Conservation (phyloP, 53 echinoderm and acorn worm genomes). For the Echinarachnius parma region DNA sequence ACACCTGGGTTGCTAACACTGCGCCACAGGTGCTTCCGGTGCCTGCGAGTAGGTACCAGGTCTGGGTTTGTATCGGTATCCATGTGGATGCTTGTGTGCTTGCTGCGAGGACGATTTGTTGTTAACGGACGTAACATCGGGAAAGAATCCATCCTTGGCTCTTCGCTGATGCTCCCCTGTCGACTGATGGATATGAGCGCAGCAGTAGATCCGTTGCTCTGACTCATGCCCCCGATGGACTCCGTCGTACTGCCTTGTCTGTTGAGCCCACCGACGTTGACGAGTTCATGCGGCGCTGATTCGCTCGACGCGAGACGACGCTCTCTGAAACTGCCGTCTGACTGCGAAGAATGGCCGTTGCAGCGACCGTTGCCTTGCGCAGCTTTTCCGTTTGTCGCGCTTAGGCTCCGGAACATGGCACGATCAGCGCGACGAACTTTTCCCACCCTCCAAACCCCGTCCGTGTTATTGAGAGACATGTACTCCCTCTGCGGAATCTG, state of each 20-base stretch:
- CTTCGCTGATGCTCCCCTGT: slow-evolving; percentile 38
- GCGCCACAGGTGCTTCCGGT: slow-evolving; percentile 47
- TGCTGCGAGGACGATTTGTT: neutral
- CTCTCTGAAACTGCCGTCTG: slow-evolving; percentile 34
- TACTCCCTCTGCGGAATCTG: slow-evolving; percentile 89
- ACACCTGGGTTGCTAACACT: slow-evolving; percentile 82
- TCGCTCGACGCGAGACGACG: slow-evolving; percentile 21
- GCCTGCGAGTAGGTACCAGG: slow-evolving; percentile 5
- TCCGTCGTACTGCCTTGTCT: slow-evolving; percentile 37
- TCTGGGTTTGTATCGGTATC: slow-evolving; percentile 23
- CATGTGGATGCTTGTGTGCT: slow-evolving; percentile 35
- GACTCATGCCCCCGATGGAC: slow-evolving; percentile 27
- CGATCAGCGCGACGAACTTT: slow-evolving; percentile 70
- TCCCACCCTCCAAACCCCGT: slow-evolving; percentile 80
- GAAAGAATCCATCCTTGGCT: slow-evolving; percentile 17
- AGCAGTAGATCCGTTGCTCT: slow-evolving; percentile 35
- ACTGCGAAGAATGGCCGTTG: slow-evolving; percentile 15
- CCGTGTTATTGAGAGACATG: slow-evolving; percentile 90
- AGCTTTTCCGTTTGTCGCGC: slow-evolving; percentile 36
- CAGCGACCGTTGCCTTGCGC: slow-evolving; percentile 2
- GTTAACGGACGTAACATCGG: slow-evolving; percentile 20
- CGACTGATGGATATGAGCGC: slow-evolving; percentile 34
- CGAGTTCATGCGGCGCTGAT: slow-evolving; percentile 24
- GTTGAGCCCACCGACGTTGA: neutral
- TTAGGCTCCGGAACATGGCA: slow-evolving; percentile 53